Base-by-base conservation (phyloP, 2,797 vertebrate genomes). In the Austrolebias charrua region DNA sequence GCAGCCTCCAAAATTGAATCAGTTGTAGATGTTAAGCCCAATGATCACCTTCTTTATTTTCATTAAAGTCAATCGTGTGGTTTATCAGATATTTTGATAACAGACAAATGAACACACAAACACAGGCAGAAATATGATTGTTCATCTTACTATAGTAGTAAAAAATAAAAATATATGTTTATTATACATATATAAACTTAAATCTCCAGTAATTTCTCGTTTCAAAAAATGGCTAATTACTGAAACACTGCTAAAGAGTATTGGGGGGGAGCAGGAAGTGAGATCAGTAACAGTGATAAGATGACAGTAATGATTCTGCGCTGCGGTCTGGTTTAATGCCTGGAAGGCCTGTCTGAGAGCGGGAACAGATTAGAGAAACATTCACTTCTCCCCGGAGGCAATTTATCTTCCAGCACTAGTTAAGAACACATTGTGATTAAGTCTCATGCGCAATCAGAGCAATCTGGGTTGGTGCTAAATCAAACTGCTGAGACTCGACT, bases 241-340 rank as follows among this genome's bases (percentile, higher is more conserved):
- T 60, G 67, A 61, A 69, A 60, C 40, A 38, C 55, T 53, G 52
- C 52, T 63, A 76, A 71, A 63, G 63, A 44, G 71, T 75, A 53
- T 48, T 24, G 70, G 53, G 72, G 56, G 65, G 71, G 69, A 71
- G 69, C 31, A 57, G 31, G 65, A 43, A 45, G 50, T 58, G 49
- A 75, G 78, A 81, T 69, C 69, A 62, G 71, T 51, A 62, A 61
- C 57, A 67, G 61, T 61, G 54, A 77, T 71, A 57, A 66, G 78
- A 78, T 64, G 52, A 67, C 64, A 75, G 58, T 59, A 62, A 54
- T 67, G 52, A 81, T 79, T 63, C 51, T 60, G 69, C 76, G 66
- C 73, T 66, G 66, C 50, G 55, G 53, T 71, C 52, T 63, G 10
- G 52, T 76, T 71, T 58, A 52, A 60, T 60, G 55, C 29, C 58